A percentile compares a stretch with the other conserved stretches of the same genome.
phyloP scores from a whole-genome alignment of 2,113 vertebrate species.

The Aptenodytes forsteri region DNA sequence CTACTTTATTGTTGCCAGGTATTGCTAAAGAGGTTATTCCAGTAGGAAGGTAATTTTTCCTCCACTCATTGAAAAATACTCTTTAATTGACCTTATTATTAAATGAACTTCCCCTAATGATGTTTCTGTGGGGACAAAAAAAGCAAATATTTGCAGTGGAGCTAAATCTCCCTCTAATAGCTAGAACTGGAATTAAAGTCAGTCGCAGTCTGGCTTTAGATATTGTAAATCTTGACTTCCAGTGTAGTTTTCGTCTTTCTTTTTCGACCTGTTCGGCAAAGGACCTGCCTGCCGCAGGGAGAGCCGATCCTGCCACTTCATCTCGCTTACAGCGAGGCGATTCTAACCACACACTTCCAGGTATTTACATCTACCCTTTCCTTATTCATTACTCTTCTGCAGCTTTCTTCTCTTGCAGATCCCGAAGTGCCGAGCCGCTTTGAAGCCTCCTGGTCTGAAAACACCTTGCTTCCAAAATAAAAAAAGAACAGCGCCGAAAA shows the following conservation, averaged over 20 bases:
- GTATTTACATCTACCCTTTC: neutral
- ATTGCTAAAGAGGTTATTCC: neutral
- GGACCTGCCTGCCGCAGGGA: neutral
- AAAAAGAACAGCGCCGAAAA: neutral
- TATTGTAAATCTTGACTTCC: neutral
- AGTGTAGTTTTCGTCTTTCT: neutral
- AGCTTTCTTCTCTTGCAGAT: neutral
- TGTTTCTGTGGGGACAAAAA: slow-evolving; percentile 4
- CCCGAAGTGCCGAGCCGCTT: neutral
- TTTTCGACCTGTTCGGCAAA: neutral
- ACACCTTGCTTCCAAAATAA: slow-evolving; percentile 9
- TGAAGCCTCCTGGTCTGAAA: neutral
- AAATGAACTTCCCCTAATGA: neutral
- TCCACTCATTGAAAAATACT: neutral
- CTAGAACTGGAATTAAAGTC: neutral
- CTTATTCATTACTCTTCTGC: neutral
- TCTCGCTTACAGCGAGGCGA: accelerated
- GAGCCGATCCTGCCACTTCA: neutral
- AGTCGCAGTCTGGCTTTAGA: neutral
- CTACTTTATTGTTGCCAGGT: neutral
- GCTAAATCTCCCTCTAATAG: neutral
- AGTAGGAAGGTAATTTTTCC: neutral
- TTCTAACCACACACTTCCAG: neutral
- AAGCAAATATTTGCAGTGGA: neutral
- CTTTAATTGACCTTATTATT: slow-evolving; percentile 5